phyloP scores from a whole-genome alignment of 2,888 invertebrate genomes.

The Zele albiditarsus region DNA sequence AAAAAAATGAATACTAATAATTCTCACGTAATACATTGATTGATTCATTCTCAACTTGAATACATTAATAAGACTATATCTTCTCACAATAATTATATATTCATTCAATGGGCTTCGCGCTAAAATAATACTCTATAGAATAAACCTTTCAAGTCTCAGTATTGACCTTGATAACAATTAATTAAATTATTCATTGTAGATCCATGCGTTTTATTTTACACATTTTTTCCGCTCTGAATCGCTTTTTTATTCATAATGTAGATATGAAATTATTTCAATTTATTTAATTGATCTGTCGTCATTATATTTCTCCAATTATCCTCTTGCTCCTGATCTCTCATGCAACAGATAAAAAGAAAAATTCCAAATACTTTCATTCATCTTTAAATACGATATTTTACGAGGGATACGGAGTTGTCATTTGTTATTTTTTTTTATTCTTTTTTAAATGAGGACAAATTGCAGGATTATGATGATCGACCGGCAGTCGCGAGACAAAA shows the following conservation, averaged over 20 bases:
- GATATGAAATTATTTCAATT: neutral
- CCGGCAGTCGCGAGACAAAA: conserved; percentile 42
- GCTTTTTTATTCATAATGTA: neutral
- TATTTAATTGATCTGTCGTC: neutral
- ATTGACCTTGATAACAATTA: neutral
- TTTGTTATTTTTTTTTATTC: neutral
- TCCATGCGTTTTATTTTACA: neutral
- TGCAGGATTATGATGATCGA: conserved; percentile 61
- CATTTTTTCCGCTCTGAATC: neutral
- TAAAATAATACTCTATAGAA: neutral
- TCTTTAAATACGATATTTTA: no score
- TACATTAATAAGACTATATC: neutral
- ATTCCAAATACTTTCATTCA: no score
- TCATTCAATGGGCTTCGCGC: neutral
- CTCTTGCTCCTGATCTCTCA: no score
- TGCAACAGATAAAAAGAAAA: no score
- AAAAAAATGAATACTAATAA: neutral
- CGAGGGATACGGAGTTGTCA: neutral
- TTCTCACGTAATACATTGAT: neutral
- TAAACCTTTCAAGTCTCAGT: neutral
- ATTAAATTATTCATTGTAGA: neutral
- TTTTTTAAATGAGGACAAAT: conserved; percentile 5
- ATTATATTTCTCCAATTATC: conserved; percentile 1
- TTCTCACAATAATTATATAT: neutral
- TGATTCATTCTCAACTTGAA: neutral